Evolutionary conservation across 2,797 vertebrate species (phyloP), one percentile per base, ranked within the genome.

Genomic region (Thunnus albacares): DNA sequence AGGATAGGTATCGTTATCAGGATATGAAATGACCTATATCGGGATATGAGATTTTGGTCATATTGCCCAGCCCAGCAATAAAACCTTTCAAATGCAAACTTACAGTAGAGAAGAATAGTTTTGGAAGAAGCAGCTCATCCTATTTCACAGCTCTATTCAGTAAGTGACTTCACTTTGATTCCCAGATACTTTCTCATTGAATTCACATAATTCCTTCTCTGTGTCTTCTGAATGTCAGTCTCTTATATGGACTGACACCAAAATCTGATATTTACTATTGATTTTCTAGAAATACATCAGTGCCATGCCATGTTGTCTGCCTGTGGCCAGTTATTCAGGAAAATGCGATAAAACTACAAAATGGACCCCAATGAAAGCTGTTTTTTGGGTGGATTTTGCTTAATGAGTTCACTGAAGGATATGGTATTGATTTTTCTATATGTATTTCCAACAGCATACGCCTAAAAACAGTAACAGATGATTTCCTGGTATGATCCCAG

Each of bases 221-320:
- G 7, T 58, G 12, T 58, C 51, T 58, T 45, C 22, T 62, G 1
- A 38, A 63, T 53, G 43, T 63, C 28, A 59, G 14, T 60, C 52
- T 63, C 45, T 49, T 26, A 56, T 30, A 64, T 20, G 51, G n/a
- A 28, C 38, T 41, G n/a, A 76, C n/a, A 13, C 52, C 53, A 58
- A 47, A 72, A 63, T 30, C 35, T 55, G 11, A 51, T 68, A 38
- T 67, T 76, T 18, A 47, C 33, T 59, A 67, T 71, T 60, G 78
- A 80, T 79, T 75, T 78, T 75, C 26, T 11, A 43, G 6, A 62
- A 47, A n/a, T 56, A 71, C n/a, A 20, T 60, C 26, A 43, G 47
- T n/a, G 2, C 59, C 59, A 26, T 22, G 14, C 33, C 30, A 9
- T 2, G 6, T 9, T 60, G 17, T 58, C 63, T 24, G 55, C 17